Evolutionary conservation across 2,888 invertebrate species (phyloP), one percentile per base, ranked within the genome.

Genomic region (Glaucopsyche alexis): DNA sequence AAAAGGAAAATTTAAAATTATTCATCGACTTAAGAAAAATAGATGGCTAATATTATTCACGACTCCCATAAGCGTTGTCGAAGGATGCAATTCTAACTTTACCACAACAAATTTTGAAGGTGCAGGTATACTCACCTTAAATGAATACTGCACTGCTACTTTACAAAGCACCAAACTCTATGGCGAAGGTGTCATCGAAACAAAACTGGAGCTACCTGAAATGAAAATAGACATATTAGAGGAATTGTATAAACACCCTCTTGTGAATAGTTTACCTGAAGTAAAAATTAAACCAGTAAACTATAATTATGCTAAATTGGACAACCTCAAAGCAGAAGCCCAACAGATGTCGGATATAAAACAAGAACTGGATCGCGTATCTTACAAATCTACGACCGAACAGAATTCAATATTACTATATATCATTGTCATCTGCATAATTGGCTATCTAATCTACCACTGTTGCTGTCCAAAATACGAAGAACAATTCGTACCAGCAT

Each of bases 331-430:
- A 55, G 71, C 40, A 3, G 71, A 40, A 55, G 40, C 55, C 5
- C 52, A 55, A 13, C 71, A 19, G 52, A 55, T 71, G 71, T 40
- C 52, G n/a, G 7, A 71, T 19, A 71, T 71, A n/a, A 55, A 71
- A n/a, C 9, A 52, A 40, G 55, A 45, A 45, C 13, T 71, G 42
- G 52, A 16, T n/a, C 42, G 60, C 42, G 19, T 42, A 13, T 19
- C 19, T 11, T 40, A 60, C 42, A 71, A 13, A 45, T 7, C 16
- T 14, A 6, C 49, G 14, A 49, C 49, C 49, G 49, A 49, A 13
- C 14, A 49, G 14, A 49, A 49, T 14, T 55, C 19, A 0, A 71
- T 71, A 13, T 19, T 71, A 16, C 11, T 71, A n/a, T 71, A 71
- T 60, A 38, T 60, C 29, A 60, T 55, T 13, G 16, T 13, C 14